A percentile compares a stretch with the other conserved stretches of the same genome.
phyloP scores from a whole-genome alignment of 2,888 invertebrate genomes.

The Lordiphosa andalusiaca region DNA sequence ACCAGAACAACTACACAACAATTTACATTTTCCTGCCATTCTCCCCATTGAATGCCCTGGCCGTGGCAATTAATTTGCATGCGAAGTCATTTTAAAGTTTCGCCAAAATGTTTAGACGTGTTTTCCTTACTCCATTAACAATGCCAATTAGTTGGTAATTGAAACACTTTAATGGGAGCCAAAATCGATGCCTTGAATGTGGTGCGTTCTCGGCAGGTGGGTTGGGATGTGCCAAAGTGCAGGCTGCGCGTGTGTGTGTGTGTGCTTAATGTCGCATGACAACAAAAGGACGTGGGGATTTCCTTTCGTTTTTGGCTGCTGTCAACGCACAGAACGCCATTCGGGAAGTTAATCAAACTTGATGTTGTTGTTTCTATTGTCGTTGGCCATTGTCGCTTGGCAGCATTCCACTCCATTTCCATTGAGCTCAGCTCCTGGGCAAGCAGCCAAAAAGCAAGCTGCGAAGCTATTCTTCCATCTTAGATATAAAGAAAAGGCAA shows the following conservation, averaged over 20 bases:
- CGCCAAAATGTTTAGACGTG: constrained; percentile 11
- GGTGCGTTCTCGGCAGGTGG: constrained; percentile 1
- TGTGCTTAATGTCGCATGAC: constrained; percentile 44
- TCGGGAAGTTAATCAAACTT: constrained; percentile 33
- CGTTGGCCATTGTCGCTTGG: constrained; percentile 13
- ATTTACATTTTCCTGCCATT: constrained; percentile 32
- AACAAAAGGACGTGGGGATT: constrained; percentile 23
- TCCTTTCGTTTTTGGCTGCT: constrained; percentile 16
- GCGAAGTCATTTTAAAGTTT: constrained; percentile 45
- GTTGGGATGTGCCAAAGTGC: constrained; percentile 2
- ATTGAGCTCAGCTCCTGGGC: constrained; percentile 13
- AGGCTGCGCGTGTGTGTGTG: constrained; percentile 15
- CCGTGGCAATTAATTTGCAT: constrained; percentile 61
- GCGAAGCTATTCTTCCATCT: constrained; percentile 4
- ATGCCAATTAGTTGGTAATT: too few species aligned
- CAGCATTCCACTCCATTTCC: constrained; percentile 17
- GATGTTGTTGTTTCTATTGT: constrained; percentile 7
- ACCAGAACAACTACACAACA: constrained; percentile 34
- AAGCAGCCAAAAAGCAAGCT: constrained; percentile 15
- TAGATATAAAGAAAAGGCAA: constrained; percentile 2
- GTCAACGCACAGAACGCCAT: constrained; percentile 9
- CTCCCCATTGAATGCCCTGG: constrained; percentile 19
- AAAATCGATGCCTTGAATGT: constrained; percentile 10
- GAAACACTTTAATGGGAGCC: background rate
- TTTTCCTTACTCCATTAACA: constrained; percentile 6